phyloP scores from a whole-genome alignment of 2,797 vertebrate genomes.

The Perodicticus potto region DNA sequence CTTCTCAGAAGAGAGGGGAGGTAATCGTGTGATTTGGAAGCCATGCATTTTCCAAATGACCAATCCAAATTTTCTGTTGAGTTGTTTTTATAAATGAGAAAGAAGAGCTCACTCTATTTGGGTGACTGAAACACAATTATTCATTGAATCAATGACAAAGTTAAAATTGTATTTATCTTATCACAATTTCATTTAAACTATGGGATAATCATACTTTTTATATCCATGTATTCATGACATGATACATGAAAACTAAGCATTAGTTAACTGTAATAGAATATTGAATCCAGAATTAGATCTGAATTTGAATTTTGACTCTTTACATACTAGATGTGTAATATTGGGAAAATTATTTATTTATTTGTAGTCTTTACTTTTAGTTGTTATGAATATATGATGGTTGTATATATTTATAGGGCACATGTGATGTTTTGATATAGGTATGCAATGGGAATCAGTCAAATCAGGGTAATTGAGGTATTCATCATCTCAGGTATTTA shows the following conservation, averaged over 20 bases:
- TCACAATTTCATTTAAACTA: slow-evolving; percentile 17
- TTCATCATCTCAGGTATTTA: not conserved
- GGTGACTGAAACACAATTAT: slow-evolving; percentile 26
- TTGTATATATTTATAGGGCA: not conserved
- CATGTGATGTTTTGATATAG: not conserved
- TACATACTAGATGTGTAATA: not conserved
- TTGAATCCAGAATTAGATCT: not conserved
- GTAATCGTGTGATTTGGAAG: slow-evolving; percentile 66
- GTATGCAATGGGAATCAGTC: not conserved
- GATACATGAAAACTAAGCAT: slow-evolving; percentile 19
- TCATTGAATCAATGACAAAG: slow-evolving; percentile 1
- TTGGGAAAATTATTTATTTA: slow-evolving; percentile 41
- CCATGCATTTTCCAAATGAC: slow-evolving; percentile 62
- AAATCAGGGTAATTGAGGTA: not conserved
- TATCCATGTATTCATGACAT: not conserved
- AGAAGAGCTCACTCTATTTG: slow-evolving; percentile 46
- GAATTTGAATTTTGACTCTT: slow-evolving; percentile 44
- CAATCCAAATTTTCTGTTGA: slow-evolving; percentile 36
- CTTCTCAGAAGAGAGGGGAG: slow-evolving; percentile 47
- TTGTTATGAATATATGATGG: not conserved
- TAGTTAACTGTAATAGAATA: slow-evolving; percentile 17
- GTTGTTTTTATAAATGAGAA: slow-evolving; percentile 53
- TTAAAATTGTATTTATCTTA: not conserved
- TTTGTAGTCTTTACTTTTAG: not conserved
- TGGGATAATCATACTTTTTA: slow-evolving; percentile 19